Evolutionary conservation across 2,797 vertebrate species (phyloP).

Genomic region (Diplodus puntazzo): DNA sequence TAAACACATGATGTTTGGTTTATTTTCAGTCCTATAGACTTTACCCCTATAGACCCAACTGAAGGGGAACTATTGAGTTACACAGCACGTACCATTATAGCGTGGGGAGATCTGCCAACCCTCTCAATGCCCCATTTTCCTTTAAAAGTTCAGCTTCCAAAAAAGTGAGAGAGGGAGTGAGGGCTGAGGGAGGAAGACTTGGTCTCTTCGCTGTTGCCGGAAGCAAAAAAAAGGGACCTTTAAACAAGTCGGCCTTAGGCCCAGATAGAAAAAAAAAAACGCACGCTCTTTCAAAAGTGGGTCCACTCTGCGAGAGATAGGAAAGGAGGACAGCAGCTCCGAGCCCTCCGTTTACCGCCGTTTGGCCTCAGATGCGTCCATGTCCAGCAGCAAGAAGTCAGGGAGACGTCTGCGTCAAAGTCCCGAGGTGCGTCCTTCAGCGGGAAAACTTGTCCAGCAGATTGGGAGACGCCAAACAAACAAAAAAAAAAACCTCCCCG

Average conservation of each 20-base stretch:
- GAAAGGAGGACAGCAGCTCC: slow-evolving; percentile 65
- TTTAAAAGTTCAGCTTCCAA: slow-evolving; percentile 87
- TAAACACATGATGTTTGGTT: slow-evolving; percentile 51
- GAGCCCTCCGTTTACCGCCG: slow-evolving; percentile 59
- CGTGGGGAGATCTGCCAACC: slow-evolving; percentile 87
- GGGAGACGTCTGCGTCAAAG: slow-evolving; percentile 74
- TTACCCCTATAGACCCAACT: slow-evolving; percentile 70
- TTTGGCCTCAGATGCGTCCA: slow-evolving; percentile 72
- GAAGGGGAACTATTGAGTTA: slow-evolving; percentile 83
- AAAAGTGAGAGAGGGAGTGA: slow-evolving; percentile 80
- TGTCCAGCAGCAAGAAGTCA: slow-evolving; percentile 71
- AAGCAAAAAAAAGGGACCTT: slow-evolving; percentile 84
- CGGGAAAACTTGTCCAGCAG: slow-evolving; percentile 71
- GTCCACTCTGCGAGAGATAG: slow-evolving; percentile 73
- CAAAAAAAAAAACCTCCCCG: slow-evolving; percentile 22
- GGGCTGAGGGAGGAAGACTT: slow-evolving; percentile 81
- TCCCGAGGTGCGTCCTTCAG: slow-evolving; percentile 74
- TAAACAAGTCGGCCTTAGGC: slow-evolving; percentile 83
- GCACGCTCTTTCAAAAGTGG: slow-evolving; percentile 73
- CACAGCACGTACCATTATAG: slow-evolving; percentile 91
- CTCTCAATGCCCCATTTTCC: slow-evolving; percentile 90
- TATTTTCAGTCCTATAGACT: slow-evolving; percentile 62
- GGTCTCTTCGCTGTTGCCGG: slow-evolving; percentile 87
- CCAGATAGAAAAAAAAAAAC: slow-evolving; percentile 73
- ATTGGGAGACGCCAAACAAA: slow-evolving; percentile 37